phyloP scores from a whole-genome alignment of 1,140 invertebrate species.

The Drosophila prosaltans region DNA sequence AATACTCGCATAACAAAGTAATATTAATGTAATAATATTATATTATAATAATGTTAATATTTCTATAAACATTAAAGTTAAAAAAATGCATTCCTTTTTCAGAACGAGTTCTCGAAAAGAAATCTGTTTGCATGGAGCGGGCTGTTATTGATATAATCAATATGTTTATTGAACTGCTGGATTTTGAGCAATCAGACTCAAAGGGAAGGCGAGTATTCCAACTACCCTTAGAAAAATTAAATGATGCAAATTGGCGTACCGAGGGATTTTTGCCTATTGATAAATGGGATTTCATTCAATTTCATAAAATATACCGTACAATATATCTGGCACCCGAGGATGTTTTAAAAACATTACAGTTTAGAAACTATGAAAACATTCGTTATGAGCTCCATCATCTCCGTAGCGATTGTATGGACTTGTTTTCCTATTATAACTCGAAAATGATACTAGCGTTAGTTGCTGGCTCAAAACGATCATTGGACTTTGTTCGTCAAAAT shows the following conservation, averaged over 20 bases:
- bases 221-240: conserved; percentile 63
- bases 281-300: conserved; percentile 78
- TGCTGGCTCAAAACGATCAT: conserved; percentile 87
- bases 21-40: no score
- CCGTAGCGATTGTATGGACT: conserved; percentile 89
- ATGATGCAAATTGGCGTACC: conserved; percentile 60
- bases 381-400: conserved; percentile 85
- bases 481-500: conserved; percentile 87
- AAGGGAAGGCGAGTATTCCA: conserved; percentile 63
- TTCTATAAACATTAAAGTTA: no score
- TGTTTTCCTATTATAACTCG: conserved; percentile 89
- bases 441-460: conserved; percentile 88
- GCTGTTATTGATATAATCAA: conserved; percentile 88
- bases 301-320: conserved; percentile 70
- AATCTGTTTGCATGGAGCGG: conserved; percentile 86
- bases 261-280: conserved; percentile 67
- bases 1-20: no score
- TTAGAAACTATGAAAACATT: conserved; percentile 66
- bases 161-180: conserved; percentile 87
- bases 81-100: conserved; percentile 27
- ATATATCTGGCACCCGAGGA: conserved; percentile 67
- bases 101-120: conserved; percentile 85
- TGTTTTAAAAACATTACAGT: conserved; percentile 48
- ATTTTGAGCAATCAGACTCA: conserved; percentile 84
- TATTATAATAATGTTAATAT: no score